Evolutionary conservation across 2,113 vertebrate genomes (phyloP).

Genomic region (Equus quagga): DNA sequence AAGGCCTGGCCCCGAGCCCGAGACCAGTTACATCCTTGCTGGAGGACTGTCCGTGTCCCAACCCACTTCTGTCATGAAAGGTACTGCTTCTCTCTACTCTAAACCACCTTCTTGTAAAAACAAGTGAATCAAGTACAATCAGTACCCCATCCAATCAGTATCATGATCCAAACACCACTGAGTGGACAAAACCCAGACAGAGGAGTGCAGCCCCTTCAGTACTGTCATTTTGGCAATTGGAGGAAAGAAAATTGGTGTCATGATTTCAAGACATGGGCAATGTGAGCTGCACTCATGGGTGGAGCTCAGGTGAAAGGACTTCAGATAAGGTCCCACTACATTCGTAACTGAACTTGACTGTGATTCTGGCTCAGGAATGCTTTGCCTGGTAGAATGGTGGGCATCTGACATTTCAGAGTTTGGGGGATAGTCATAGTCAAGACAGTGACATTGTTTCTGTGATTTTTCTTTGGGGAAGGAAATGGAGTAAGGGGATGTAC

Average conservation of each 20-base stretch:
- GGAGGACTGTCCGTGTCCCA: neutral
- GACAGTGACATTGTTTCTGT: neutral
- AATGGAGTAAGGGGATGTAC: neutral
- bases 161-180: neutral
- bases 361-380: neutral
- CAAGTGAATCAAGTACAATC: neutral
- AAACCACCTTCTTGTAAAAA: neutral
- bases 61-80: neutral
- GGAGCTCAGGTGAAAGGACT: neutral
- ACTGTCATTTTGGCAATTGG: neutral
- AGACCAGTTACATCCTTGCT: neutral
- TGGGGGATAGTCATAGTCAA: neutral
- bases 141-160: neutral
- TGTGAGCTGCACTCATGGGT: neutral
- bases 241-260: neutral
- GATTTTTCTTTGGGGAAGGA: slow-evolving; percentile 9
- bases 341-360: neutral
- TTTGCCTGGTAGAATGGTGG: neutral
- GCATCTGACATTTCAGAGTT: slow-evolving; percentile 9
- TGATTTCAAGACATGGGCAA: neutral
- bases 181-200: neutral
- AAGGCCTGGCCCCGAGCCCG: neutral
- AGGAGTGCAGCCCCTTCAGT: neutral
- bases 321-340: neutral
- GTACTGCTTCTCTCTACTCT: neutral